Conservation (phyloP, 1,140 invertebrate species). For the Mizuhopecten yessoensis region DNA sequence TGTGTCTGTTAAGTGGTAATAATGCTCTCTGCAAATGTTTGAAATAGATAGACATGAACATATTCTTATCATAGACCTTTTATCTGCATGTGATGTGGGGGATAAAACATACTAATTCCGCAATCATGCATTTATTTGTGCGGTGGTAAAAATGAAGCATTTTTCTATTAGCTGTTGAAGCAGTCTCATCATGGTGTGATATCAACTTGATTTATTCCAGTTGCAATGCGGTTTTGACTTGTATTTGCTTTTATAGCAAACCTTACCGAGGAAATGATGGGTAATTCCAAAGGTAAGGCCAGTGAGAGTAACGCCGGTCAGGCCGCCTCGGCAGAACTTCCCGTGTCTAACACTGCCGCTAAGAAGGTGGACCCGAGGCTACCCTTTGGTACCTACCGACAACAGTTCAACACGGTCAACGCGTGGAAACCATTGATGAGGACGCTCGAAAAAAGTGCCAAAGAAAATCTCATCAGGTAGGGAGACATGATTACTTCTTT, state of each 20-base stretch:
- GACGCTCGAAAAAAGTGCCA: constrained; percentile 37
- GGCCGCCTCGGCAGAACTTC: neutral
- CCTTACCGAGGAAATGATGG: neutral
- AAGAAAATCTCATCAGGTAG: constrained; percentile 9
- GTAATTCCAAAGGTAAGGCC: neutral
- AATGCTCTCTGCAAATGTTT: neutral
- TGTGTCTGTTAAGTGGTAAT: neutral
- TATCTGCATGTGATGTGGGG: neutral
- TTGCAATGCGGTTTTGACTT: neutral
- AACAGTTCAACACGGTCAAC: neutral
- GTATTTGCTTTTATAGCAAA: constrained; percentile 21
- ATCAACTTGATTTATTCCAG: neutral
- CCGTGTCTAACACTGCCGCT: neutral
- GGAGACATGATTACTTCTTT: too few relatives aligned
- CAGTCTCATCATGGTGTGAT: neutral
- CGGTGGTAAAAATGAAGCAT: neutral
- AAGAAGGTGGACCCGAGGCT: neutral
- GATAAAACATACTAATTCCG: neutral
- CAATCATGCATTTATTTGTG: neutral
- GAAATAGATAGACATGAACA: neutral
- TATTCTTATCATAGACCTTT: neutral
- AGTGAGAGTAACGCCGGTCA: neutral
- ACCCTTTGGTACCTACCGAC: neutral
- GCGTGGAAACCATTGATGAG: constrained; percentile 12
- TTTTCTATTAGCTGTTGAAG: neutral